Percentiles rank a stretch among this genome's conserved stretches.
phyloP scores from a whole-genome alignment of 2,797 vertebrate species.

The Manis javanica region DNA sequence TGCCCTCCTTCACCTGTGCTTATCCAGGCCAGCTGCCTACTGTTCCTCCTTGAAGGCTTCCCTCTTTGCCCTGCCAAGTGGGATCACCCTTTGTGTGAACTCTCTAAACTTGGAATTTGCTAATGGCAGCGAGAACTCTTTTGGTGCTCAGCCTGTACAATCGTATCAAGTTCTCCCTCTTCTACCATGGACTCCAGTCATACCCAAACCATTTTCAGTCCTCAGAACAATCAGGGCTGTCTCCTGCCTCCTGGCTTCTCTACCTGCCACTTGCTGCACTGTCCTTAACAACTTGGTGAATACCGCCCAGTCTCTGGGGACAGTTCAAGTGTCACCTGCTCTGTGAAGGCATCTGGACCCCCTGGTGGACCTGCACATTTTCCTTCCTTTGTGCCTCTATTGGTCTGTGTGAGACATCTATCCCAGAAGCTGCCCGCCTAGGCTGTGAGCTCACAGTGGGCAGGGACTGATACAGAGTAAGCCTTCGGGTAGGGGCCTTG shows the following conservation, averaged over 20 bases:
- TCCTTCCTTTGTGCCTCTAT: background rate
- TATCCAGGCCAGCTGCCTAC: background rate
- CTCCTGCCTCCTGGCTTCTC: background rate
- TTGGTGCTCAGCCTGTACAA: background rate
- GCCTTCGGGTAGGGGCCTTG: background rate
- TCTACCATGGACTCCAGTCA: background rate
- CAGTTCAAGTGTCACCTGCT: background rate
- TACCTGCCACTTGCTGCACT: background rate
- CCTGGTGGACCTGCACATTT: background rate
- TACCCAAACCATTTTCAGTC: background rate
- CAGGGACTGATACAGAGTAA: background rate
- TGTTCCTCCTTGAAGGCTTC: background rate
- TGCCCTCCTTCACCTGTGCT: background rate
- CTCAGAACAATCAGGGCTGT: background rate
- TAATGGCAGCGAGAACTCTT: background rate
- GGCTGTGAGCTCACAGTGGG: background rate
- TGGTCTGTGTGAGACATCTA: background rate
- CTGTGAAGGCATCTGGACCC: background rate
- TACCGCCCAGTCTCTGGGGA: conserved; percentile 1
- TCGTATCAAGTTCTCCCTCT: background rate
- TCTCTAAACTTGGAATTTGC: conserved; percentile 4
- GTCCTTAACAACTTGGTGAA: background rate
- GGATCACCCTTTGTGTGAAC: background rate
- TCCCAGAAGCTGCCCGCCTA: background rate
- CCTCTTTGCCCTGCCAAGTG: conserved; percentile 1